Conservation (phyloP, 2,113 vertebrate species). For the Calidris pygmaea region DNA sequence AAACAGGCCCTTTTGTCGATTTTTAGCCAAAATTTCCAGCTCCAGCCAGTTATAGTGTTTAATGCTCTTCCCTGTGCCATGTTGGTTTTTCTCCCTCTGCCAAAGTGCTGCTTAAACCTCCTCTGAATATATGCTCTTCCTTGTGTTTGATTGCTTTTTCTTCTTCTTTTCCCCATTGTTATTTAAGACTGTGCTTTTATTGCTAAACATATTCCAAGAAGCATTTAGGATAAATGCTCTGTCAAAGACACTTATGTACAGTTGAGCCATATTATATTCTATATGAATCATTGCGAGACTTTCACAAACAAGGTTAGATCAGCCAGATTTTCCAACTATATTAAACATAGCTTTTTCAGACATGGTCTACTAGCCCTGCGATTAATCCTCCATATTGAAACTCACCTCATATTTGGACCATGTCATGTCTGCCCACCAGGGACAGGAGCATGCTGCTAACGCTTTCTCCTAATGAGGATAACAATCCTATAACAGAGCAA, state of each 20-base stretch:
- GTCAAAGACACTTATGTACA: slow-evolving; percentile 49
- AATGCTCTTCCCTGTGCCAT: background rate
- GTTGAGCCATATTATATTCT: slow-evolving; percentile 25
- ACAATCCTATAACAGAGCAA: background rate
- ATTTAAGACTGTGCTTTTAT: slow-evolving; percentile 42
- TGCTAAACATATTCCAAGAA: slow-evolving; percentile 40
- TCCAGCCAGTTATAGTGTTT: background rate
- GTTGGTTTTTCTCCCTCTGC: background rate
- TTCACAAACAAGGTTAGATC: slow-evolving; percentile 44
- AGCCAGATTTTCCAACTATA: slow-evolving; percentile 43
- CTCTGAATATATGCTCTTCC: background rate
- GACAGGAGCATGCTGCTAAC: slow-evolving; percentile 42
- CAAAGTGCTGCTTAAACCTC: slow-evolving; percentile 22
- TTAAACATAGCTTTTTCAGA: slow-evolving; percentile 34
- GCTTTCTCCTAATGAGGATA: slow-evolving; percentile 26
- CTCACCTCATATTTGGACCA: slow-evolving; percentile 14
- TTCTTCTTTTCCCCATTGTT: background rate
- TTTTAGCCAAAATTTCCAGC: background rate
- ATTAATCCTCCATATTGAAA: slow-evolving; percentile 25
- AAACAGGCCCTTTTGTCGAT: background rate
- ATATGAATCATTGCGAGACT: background rate
- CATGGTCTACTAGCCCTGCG: background rate
- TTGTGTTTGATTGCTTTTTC: slow-evolving; percentile 9
- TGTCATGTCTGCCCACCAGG: background rate
- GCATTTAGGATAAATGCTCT: slow-evolving; percentile 46